Evolutionary conservation across 2,113 vertebrate species (phyloP).

Genomic region (Laterallus jamaicensis): DNA sequence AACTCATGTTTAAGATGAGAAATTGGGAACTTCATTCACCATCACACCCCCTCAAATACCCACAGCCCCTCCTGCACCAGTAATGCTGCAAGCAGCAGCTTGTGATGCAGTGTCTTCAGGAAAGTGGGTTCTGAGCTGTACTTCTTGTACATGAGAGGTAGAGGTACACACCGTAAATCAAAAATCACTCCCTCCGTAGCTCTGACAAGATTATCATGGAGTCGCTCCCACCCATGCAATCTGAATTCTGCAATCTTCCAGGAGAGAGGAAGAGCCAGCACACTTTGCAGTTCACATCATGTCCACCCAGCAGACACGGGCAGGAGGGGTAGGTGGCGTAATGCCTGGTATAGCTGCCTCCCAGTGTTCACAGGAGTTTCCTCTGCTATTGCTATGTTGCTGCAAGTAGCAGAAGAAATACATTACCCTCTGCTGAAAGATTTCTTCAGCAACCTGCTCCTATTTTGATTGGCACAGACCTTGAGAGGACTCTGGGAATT

Average conservation of each 20-base stretch:
- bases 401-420: not conserved
- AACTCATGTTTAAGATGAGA: not conserved
- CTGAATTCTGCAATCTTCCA: not conserved
- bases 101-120: not conserved
- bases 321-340: not conserved
- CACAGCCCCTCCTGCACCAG: not conserved
- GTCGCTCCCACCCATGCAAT: not conserved
- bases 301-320: not conserved
- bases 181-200: slow-evolving; percentile 42
- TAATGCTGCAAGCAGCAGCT: not conserved
- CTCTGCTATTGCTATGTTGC: not conserved
- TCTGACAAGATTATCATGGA: not conserved
- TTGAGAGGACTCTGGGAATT: not conserved
- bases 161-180: not conserved
- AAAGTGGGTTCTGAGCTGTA: not conserved
- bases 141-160: not conserved
- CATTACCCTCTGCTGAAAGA: not conserved
- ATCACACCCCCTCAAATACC: not conserved
- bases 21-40: not conserved
- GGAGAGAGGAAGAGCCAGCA: not conserved
- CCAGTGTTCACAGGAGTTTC: not conserved
- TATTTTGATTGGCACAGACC: slow-evolving; percentile 1
- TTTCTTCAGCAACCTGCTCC: not conserved
- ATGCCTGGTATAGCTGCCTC: not conserved
- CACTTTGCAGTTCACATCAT: not conserved